Percentiles rank a stretch among this genome's conserved stretches.
These are phyloP conservation scores for Caenorhabditis becei DNA, from an alignment of 2,888 invertebrate species.

Conservation along the genomic window DNA sequence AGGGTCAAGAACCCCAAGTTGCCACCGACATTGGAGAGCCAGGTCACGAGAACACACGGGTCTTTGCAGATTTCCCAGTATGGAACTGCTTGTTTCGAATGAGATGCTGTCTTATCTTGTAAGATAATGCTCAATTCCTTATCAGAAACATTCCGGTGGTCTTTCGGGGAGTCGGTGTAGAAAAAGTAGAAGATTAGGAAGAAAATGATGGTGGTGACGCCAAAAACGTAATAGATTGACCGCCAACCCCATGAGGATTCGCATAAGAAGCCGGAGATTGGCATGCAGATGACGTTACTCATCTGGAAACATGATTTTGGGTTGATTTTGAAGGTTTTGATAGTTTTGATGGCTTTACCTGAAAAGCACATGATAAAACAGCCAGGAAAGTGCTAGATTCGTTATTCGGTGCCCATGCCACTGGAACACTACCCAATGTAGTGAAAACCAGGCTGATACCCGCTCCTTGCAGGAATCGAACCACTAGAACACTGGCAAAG, in stretches of 20 bases:
- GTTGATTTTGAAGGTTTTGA: neutral
- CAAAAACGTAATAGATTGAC: slow-evolving; percentile 57
- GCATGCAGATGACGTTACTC: slow-evolving; percentile 60
- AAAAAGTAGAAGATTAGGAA: slow-evolving; percentile 58
- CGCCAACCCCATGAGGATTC: slow-evolving; percentile 60
- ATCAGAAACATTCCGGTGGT: slow-evolving; percentile 53
- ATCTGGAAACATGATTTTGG: slow-evolving; percentile 18
- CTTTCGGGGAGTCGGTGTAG: slow-evolving; percentile 56
- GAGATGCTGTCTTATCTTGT: slow-evolving; percentile 46
- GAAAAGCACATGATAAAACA: slow-evolving; percentile 53
- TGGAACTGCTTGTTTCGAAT: slow-evolving; percentile 49
- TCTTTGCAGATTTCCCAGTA: slow-evolving; percentile 62
- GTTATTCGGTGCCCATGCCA: slow-evolving; percentile 52
- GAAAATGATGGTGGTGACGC: slow-evolving; percentile 37
- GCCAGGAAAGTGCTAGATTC: slow-evolving; percentile 48
- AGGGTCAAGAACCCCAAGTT: slow-evolving; percentile 52
- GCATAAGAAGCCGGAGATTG: slow-evolving; percentile 59
- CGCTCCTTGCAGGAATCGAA: slow-evolving; percentile 42
- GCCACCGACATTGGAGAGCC: slow-evolving; percentile 57
- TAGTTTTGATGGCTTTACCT: slow-evolving; percentile 8
- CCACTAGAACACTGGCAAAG: slow-evolving; percentile 30
- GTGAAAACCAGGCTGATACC: slow-evolving; percentile 52
- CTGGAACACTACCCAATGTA: slow-evolving; percentile 46
- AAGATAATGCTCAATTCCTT: slow-evolving; percentile 50
- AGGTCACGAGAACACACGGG: slow-evolving; percentile 43